phyloP scores from a whole-genome alignment of 2,888 invertebrate species.

The Boloria euphrosyne region DNA sequence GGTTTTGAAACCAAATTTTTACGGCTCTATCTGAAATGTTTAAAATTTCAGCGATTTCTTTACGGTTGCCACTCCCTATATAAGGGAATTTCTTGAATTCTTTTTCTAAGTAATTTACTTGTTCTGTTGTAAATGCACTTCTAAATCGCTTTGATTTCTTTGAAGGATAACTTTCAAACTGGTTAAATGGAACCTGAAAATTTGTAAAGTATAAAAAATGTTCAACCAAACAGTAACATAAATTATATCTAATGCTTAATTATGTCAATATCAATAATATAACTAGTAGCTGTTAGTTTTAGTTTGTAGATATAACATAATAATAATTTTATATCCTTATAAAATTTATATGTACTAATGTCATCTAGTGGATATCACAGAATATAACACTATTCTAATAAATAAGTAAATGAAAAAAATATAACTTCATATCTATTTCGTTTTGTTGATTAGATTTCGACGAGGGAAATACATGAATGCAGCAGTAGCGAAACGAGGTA shows the following conservation, averaged over 20 bases:
- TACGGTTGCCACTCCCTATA: conserved; percentile 85
- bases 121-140: conserved; percentile 89
- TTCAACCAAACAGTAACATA: background rate
- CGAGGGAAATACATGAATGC: too few relatives aligned
- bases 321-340: background rate
- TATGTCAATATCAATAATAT: too few relatives aligned
- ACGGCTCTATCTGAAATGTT: conserved; percentile 88
- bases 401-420: too few relatives aligned
- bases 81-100: conserved; percentile 87
- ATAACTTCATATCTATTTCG: too few relatives aligned
- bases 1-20: conserved; percentile 93
- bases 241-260: background rate
- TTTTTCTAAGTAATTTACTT: conserved; percentile 87
- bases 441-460: too few relatives aligned
- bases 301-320: too few relatives aligned
- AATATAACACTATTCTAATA: too few relatives aligned
- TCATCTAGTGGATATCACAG: too few relatives aligned
- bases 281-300: too few relatives aligned
- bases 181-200: conserved; percentile 34
- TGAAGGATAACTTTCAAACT: conserved; percentile 9
- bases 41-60: conserved; percentile 84
- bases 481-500: too few relatives aligned
- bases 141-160: conserved; percentile 57
- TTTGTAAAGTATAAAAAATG: background rate
- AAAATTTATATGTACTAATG: too few relatives aligned